Conservation (phyloP, 2,888 invertebrate species). For the Lithophane semibrunnea region DNA sequence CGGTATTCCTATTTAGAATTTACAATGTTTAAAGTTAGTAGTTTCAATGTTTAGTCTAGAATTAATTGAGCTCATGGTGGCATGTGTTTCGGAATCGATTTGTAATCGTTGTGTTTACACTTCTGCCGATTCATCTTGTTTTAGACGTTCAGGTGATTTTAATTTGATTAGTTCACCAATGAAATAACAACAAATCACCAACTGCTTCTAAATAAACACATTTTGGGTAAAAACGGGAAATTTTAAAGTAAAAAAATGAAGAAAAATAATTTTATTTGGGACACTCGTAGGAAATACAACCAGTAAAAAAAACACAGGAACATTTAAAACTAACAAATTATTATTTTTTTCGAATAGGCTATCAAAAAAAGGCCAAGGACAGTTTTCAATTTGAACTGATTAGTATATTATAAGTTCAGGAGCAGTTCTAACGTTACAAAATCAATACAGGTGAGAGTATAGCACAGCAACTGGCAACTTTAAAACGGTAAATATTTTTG, state of each 20-base stretch:
- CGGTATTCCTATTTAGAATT: slow-evolving; percentile 24
- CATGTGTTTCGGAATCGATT: slow-evolving; percentile 16
- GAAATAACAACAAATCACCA: not conserved
- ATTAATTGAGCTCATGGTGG: slow-evolving; percentile 27
- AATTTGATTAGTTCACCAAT: not conserved
- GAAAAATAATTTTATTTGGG: too few species aligned
- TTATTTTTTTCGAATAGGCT: too few species aligned
- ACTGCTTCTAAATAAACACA: not conserved
- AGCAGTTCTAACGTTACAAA: not conserved
- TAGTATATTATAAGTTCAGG: not conserved
- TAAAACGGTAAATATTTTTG: too few species aligned
- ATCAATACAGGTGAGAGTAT: not conserved
- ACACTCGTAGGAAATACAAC: too few species aligned
- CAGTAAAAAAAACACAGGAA: too few species aligned
- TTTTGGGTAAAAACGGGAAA: not conserved
- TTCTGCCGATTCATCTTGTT: slow-evolving; percentile 5
- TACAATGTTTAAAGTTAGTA: slow-evolving; percentile 22
- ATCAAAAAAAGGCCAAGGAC: too few species aligned
- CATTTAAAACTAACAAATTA: too few species aligned
- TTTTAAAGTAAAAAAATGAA: not conserved
- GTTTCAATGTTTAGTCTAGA: slow-evolving; percentile 51
- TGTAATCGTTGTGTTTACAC: slow-evolving; percentile 18
- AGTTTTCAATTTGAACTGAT: not conserved
- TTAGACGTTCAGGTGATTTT: slow-evolving; percentile 13
- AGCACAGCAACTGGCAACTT: too few species aligned